Evolutionary conservation across 2,113 vertebrate genomes (phyloP).

Genomic region (Oryzias javanicus): DNA sequence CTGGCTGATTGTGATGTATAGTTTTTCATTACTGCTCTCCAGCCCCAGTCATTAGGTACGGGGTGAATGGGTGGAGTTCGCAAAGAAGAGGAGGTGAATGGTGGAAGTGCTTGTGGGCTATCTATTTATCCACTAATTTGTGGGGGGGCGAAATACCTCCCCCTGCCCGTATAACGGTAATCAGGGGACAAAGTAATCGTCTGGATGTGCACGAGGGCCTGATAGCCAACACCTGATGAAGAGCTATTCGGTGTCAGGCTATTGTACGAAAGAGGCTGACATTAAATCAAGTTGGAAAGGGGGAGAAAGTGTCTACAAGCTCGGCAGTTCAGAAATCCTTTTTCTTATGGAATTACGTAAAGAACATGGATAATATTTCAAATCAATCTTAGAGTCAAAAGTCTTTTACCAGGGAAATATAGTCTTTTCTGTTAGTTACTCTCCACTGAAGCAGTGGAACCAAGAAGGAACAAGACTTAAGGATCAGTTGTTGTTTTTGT

Average conservation of each 20-base stretch:
- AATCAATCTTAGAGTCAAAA: conserved; percentile 26
- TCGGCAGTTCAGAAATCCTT: conserved; percentile 14
- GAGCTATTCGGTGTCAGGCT: conserved; percentile 85
- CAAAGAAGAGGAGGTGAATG: conserved; percentile 74
- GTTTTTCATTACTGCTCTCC: conserved; percentile 99
- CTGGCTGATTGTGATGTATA: conserved; percentile 99
- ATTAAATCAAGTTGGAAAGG: conserved; percentile 11
- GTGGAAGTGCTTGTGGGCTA: conserved; percentile 84
- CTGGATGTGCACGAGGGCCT: conserved; percentile 81
- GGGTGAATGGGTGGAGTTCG: conserved; percentile 89
- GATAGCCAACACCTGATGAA: conserved; percentile 94
- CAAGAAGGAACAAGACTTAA: no score
- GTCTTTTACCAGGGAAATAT: conserved; percentile 14
- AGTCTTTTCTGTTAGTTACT: not conserved
- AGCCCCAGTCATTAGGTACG: conserved; percentile 95
- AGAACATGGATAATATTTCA: conserved; percentile 3
- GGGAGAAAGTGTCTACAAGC: not conserved
- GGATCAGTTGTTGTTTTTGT: no score
- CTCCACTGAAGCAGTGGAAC: no score
- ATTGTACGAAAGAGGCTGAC: conserved; percentile 33
- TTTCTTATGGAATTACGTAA: no score
- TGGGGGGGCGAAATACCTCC: conserved; percentile 77
- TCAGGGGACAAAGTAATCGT: conserved; percentile 96
- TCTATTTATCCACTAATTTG: conserved; percentile 99
- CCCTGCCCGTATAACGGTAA: conserved; percentile 90